Percentiles rank a stretch among this genome's conserved stretches.
phyloP scores from a whole-genome alignment of 1,140 invertebrate species.

The Zaprionus camerounensis region DNA sequence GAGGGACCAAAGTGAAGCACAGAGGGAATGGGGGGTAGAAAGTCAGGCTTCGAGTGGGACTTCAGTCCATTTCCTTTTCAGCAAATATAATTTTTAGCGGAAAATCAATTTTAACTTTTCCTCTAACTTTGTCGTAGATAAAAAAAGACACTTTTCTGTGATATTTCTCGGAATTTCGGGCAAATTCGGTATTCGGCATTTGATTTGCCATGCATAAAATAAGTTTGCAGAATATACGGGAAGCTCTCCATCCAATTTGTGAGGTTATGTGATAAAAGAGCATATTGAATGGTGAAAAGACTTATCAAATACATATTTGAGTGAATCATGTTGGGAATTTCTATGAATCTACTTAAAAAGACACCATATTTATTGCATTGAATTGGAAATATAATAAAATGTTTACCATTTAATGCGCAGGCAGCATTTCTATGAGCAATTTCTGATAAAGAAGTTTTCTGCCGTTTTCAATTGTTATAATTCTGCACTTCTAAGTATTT shows the following conservation, averaged over 20 bases:
- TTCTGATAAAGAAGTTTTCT: too few relatives aligned
- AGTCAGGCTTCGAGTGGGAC: neutral
- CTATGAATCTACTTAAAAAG: neutral
- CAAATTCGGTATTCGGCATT: neutral
- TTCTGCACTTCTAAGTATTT: neutral
- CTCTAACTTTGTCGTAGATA: neutral
- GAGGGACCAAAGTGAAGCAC: neutral
- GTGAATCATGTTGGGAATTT: neutral
- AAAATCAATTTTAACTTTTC: conserved; percentile 33
- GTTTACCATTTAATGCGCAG: too few relatives aligned
- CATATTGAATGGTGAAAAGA: neutral
- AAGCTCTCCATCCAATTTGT: neutral
- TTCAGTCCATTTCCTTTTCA: conserved; percentile 18
- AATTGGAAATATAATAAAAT: too few relatives aligned
- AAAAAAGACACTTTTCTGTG: neutral
- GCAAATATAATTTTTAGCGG: conserved; percentile 22
- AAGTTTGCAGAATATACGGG: neutral
- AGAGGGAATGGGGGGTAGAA: neutral
- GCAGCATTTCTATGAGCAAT: too few relatives aligned
- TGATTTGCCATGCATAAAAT: neutral
- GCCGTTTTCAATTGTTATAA: neutral
- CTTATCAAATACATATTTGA: neutral
- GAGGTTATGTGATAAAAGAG: neutral
- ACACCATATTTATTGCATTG: too few relatives aligned
- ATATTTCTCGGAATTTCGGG: conserved; percentile 7